These are phyloP conservation scores for Chorisops tibialis DNA, from an alignment of 2,888 invertebrate genomes.

Conservation along the genomic window DNA sequence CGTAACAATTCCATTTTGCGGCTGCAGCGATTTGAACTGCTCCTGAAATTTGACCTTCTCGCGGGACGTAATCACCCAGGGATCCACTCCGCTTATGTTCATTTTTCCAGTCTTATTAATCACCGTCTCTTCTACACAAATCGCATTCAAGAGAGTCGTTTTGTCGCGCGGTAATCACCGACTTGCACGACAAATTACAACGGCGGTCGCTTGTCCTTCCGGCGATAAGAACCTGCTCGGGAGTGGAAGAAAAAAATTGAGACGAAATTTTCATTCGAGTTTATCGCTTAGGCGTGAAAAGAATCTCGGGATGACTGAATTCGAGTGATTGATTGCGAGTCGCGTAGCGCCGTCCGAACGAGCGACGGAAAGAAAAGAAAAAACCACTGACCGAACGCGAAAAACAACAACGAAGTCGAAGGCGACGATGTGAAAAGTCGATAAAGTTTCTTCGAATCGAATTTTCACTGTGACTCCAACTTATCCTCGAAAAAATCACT, in stretches of 20 bases:
- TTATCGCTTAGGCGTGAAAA: neutral
- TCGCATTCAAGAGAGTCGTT: constrained; percentile 9
- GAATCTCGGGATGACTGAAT: neutral
- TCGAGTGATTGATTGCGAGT: neutral
- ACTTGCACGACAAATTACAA: constrained; percentile 11
- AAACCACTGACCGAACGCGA: neutral
- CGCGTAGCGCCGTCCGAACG: neutral
- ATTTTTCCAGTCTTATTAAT: constrained; percentile 35
- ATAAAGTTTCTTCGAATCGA: constrained; percentile 32
- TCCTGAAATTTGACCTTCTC: constrained; percentile 86
- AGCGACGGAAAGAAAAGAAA: neutral
- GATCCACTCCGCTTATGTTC: constrained; percentile 61
- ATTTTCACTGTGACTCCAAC: no score
- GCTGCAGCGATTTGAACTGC: constrained; percentile 86
- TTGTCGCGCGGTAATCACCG: constrained; percentile 7
- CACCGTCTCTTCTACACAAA: constrained; percentile 4
- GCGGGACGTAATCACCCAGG: constrained; percentile 83
- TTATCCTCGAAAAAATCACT: neutral
- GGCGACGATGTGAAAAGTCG: constrained; percentile 36
- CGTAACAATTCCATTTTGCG: constrained; percentile 81
- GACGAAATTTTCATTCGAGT: constrained; percentile 2
- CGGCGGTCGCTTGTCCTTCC: constrained; percentile 16
- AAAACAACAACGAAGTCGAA: constrained; percentile 25
- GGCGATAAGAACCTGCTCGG: constrained; percentile 5
- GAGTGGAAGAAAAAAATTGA: constrained; percentile 1